Evolutionary conservation across 2,113 vertebrate genomes (phyloP).

Genomic region (Amphiprion percula): DNA sequence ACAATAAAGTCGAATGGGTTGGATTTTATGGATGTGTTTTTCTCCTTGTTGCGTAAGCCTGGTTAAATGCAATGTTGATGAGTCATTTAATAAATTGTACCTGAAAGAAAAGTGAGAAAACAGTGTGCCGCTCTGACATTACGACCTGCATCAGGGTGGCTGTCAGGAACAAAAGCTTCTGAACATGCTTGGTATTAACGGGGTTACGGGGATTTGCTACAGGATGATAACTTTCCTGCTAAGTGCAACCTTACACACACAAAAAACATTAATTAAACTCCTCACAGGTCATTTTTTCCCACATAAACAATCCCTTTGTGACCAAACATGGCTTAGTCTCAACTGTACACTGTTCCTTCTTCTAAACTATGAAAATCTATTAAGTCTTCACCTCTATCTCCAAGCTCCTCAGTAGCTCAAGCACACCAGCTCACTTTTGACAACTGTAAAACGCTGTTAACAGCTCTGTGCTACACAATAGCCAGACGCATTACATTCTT

Average conservation of each 20-base stretch:
- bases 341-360: too few species aligned
- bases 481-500: too few species aligned
- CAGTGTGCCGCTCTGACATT: neutral
- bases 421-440: too few species aligned
- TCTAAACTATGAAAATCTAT: too few species aligned
- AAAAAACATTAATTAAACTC: neutral
- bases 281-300: too few species aligned
- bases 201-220: neutral
- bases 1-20: slow-evolving; percentile 40
- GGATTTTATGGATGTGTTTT: slow-evolving; percentile 36
- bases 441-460: too few species aligned
- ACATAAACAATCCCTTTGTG: too few species aligned
- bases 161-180: neutral
- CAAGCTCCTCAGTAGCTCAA: too few species aligned
- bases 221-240: neutral
- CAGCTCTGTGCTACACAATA: too few species aligned
- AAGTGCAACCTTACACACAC: neutral
- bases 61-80: slow-evolving; percentile 16
- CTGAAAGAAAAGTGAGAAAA: neutral
- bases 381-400: too few species aligned
- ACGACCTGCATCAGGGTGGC: neutral
- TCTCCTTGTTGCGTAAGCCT: neutral
- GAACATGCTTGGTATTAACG: neutral
- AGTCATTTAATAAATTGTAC: neutral
- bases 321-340: too few species aligned